Conservation (phyloP, 2,113 vertebrate genomes). For the Nettapus auritus region DNA sequence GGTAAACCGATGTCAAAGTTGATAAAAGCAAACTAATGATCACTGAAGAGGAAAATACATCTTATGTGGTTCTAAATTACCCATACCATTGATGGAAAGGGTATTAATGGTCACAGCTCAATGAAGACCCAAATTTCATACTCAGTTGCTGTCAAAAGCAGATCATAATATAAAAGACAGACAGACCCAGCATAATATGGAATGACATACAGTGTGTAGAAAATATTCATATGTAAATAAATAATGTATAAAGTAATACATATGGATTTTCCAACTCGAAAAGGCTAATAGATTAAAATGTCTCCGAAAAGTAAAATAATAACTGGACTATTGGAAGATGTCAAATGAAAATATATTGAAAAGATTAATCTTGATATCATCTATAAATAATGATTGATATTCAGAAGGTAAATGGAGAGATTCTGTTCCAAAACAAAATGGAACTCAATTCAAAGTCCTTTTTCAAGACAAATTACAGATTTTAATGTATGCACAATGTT, state of each 20-base stretch:
- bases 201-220: neutral
- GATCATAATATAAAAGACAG: neutral
- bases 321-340: neutral
- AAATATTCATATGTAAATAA: neutral
- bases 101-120: neutral
- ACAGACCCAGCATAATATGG: too few relatives aligned
- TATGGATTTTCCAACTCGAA: neutral
- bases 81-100: neutral
- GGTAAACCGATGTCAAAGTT: neutral
- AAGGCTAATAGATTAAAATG: neutral
- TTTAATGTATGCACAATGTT: neutral
- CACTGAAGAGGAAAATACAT: neutral
- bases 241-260: neutral
- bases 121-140: neutral
- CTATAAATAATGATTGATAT: neutral
- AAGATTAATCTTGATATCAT: neutral
- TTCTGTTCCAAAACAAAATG: neutral
- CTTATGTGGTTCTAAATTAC: neutral
- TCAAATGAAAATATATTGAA: neutral
- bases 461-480: neutral
- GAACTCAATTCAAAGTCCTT: neutral
- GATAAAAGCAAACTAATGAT: neutral
- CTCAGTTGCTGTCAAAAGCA: neutral
- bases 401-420: neutral
- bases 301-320: neutral